These are phyloP conservation scores for Telenomus remus DNA, from an alignment of 1,140 invertebrate species.

Conservation along the genomic window DNA sequence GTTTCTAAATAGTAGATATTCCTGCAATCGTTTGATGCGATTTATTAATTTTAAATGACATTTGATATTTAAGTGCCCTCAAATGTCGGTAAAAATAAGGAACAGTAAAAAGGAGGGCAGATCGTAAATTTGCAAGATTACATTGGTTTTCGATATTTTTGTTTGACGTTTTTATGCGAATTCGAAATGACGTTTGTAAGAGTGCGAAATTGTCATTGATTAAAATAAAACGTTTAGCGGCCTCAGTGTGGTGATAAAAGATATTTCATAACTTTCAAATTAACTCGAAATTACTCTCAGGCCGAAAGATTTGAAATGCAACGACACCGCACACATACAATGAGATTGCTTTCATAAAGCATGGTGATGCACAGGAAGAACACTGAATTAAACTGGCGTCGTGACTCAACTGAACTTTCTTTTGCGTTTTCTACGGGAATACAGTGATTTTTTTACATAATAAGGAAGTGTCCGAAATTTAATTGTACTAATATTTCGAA, in stretches of 20 bases:
- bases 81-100: conserved; percentile 2
- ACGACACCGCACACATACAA: conserved; percentile 17
- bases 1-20: conserved; percentile 30
- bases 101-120: background rate
- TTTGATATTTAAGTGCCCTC: conserved; percentile 22
- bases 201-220: too few species aligned
- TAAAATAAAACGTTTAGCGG: too few species aligned
- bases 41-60: conserved; percentile 12
- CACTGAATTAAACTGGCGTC: conserved; percentile 45
- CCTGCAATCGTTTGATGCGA: conserved; percentile 2
- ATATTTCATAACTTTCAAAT: too few species aligned
- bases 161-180: too few species aligned
- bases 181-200: too few species aligned
- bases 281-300: too few species aligned
- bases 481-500: conserved; percentile 40
- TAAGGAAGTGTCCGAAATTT: conserved; percentile 40
- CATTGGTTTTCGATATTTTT: too few species aligned
- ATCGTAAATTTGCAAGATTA: background rate
- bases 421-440: conserved; percentile 46
- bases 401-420: conserved; percentile 55
- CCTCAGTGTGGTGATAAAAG: background rate
- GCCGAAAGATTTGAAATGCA: background rate
- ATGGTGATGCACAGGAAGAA: conserved; percentile 32
- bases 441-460: conserved; percentile 46
- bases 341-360: conserved; percentile 44